Conservation (phyloP, 2,888 invertebrate species). For the Phortica magna region DNA sequence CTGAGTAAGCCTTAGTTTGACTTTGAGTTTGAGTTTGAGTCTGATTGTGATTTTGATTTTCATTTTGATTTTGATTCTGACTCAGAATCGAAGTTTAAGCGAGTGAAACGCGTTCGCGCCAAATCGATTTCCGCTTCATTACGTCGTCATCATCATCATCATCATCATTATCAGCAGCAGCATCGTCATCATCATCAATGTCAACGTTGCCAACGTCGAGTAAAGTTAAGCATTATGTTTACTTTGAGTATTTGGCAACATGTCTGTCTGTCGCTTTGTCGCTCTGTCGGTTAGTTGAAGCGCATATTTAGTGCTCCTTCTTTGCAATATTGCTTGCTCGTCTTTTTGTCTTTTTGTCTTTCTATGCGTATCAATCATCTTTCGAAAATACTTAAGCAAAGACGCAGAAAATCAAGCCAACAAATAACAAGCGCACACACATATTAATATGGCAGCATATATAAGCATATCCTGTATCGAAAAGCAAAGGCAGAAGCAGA, state of each 20-base stretch:
- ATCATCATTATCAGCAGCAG: slow-evolving; percentile 44
- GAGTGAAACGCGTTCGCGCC: slow-evolving; percentile 49
- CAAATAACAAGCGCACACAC: slow-evolving; percentile 37
- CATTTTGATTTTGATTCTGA: background rate
- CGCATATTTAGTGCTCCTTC: too few relatives aligned
- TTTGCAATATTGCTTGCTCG: too few relatives aligned
- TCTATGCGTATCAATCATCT: slow-evolving; percentile 66
- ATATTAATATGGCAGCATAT: background rate
- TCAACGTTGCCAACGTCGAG: background rate
- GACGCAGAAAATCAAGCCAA: slow-evolving; percentile 31
- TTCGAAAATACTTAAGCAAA: slow-evolving; percentile 57
- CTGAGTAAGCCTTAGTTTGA: too few relatives aligned
- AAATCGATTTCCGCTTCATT: slow-evolving; percentile 72
- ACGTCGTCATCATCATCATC: slow-evolving; percentile 44
- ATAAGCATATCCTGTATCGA: background rate
- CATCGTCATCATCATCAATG: slow-evolving; percentile 41
- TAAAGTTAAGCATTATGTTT: too few relatives aligned
- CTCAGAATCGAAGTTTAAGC: background rate
- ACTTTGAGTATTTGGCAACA: slow-evolving; percentile 24
- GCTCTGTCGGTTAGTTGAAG: background rate
- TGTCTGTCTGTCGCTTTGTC: background rate
- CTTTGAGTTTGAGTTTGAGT: too few relatives aligned
- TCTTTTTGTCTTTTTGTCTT: background rate
- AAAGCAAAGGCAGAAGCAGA: background rate
- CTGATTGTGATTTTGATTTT: too few relatives aligned